Conservation (phyloP, 37 sponge, comb jelly and placozoan species). For the Theonella swinhoei region DNA sequence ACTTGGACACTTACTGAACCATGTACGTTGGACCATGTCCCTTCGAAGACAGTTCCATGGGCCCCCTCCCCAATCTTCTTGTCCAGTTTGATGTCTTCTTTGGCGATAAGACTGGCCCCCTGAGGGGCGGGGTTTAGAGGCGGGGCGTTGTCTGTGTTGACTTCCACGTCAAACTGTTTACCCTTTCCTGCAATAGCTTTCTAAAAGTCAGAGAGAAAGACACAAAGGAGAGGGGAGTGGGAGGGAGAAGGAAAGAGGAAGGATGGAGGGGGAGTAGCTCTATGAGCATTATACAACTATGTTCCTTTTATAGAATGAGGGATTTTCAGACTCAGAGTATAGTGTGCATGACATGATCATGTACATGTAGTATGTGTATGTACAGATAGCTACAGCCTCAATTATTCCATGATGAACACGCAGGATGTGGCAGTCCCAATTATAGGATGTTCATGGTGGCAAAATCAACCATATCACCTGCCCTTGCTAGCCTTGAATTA, state of each 20-base stretch:
- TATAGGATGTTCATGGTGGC: too few species aligned
- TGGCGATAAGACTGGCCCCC: constrained; percentile 38
- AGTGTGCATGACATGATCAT: too few species aligned
- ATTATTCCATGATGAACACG: too few species aligned
- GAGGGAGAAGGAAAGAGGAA: neutral
- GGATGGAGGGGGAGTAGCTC: too few species aligned
- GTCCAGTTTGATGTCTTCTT: constrained; percentile 21
- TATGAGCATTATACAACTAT: neutral
- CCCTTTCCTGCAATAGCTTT: constrained; percentile 15
- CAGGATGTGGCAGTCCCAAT: too few species aligned
- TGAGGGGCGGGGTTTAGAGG: too few species aligned
- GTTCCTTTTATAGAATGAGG: too few species aligned
- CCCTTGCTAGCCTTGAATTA: too few species aligned
- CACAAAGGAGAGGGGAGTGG: neutral
- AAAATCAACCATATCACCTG: too few species aligned
- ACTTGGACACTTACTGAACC: constrained; percentile 48
- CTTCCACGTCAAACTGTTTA: constrained; percentile 7
- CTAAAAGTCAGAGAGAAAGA: neutral
- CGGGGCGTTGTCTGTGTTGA: neutral
- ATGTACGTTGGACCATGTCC: constrained; percentile 36
- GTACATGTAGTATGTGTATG: too few species aligned
- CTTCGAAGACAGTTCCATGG: constrained; percentile 48
- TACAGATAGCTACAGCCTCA: too few species aligned
- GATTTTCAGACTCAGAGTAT: too few species aligned
- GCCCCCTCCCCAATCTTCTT: constrained; percentile 64